Evolutionary conservation across 2,113 vertebrate genomes (phyloP).

Genomic region (Lutjanus erythropterus): DNA sequence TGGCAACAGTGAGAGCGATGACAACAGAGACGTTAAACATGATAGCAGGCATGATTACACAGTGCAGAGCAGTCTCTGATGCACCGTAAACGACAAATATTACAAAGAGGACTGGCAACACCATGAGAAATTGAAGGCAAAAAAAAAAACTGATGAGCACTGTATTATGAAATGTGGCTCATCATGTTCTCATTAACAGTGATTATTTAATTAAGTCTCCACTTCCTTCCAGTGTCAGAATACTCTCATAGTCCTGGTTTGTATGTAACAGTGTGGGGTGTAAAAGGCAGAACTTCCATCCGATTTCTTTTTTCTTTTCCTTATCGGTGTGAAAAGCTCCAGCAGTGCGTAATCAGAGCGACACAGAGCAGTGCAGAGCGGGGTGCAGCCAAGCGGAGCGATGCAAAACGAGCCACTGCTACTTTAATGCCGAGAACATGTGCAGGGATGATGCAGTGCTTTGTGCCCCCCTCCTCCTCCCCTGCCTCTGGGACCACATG

Average conservation of each 20-base stretch:
- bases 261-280: neutral
- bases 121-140: neutral
- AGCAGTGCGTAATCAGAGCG: constrained; percentile 67
- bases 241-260: constrained; percentile 16
- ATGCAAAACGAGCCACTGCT: constrained; percentile 58
- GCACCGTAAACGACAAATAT: neutral
- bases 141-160: neutral
- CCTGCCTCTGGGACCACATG: constrained; percentile 26
- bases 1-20: constrained; percentile 58
- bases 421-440: constrained; percentile 58
- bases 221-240: neutral
- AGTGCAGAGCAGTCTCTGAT: constrained; percentile 9
- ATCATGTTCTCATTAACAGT: neutral
- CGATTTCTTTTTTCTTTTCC: neutral
- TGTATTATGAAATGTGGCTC: neutral
- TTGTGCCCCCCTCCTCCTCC: neutral
- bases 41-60: constrained; percentile 27
- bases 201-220: neutral
- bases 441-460: constrained; percentile 48
- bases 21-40: constrained; percentile 25
- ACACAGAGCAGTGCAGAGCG: constrained; percentile 30
- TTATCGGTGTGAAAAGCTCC: constrained; percentile 37
- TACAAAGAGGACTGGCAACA: neutral
- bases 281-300: constrained; percentile 15
- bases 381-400: constrained; percentile 58